Evolutionary conservation across 2,888 invertebrate genomes (phyloP), one percentile per base, ranked within the genome.

Genomic region (Thymelicus lineola): DNA sequence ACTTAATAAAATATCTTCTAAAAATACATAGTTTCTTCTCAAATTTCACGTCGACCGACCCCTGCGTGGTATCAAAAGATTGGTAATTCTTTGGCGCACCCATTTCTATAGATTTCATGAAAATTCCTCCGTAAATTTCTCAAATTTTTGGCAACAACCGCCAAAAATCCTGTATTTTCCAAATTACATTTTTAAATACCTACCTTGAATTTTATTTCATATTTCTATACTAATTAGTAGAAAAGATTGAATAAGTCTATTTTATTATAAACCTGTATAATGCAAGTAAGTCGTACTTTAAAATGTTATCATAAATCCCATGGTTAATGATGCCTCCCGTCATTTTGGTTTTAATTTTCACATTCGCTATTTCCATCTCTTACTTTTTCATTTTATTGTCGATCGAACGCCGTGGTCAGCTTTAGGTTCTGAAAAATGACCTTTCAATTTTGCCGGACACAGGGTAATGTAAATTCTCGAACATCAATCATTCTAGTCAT

Each of bases 401-500:
- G 71, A 75, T 75, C 72, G 64, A 71, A 72, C 71, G 70, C 72
- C 64, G 66, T 71, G 65, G 70, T 71, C 73, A 68, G 71, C 71
- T 76, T 72, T 73, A 70, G 73, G 48, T 70, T 76, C 78, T 79
- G 80, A 82, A 79, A 82, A 80, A 80, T 80, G 78, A 79, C 76
- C 82, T 79, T 77, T 79, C 80, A 79, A 81, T 80, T 79, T 81
- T 84, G 84, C 86, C 85, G 83, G 82, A 82, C 84, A 81, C 79
- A 82, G 83, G 82, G 85, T 88, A 88, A 89, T 89, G 75, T 75
- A 76, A 75, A 77, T 90, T 87, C 82, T 84, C 76, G 83, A 81
- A 83, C 92, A 92, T 92, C 92, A 91, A 92, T 92, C 92, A 91
- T 85, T 83, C 83, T 77, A 84, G 87, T 89, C 90, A 84, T 88